Evolutionary conservation across 2,797 vertebrate genomes (phyloP).

Genomic region (Esox lucius): DNA sequence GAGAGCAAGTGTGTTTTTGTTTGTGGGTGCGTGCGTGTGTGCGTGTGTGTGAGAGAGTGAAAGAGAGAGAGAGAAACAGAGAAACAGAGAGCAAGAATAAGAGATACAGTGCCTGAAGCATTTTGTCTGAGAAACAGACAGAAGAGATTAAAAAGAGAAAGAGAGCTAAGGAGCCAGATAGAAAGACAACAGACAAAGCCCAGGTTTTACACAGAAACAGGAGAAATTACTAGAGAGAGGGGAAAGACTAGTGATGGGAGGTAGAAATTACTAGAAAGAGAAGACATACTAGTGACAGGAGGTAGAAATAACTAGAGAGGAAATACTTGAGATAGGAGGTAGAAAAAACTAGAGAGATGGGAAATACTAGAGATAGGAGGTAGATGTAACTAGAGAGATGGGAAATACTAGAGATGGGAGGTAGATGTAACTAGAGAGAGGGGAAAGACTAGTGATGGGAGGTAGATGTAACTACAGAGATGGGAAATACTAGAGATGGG

Average conservation of each 20-base stretch:
- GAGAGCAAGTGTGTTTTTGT: constrained; percentile 9
- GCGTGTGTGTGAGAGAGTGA: background rate
- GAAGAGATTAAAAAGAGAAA: constrained; percentile 29
- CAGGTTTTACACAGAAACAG: constrained; percentile 21
- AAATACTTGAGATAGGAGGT: constrained; percentile 22
- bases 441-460: constrained; percentile 27
- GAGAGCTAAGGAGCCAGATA: constrained; percentile 39
- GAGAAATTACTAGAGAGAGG: constrained; percentile 33
- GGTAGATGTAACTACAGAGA: background rate
- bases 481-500: too few species aligned
- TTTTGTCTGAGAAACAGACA: constrained; percentile 2
- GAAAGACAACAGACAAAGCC: constrained; percentile 11
- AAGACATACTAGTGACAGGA: constrained; percentile 24
- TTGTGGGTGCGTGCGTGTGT: background rate
- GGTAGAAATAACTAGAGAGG: constrained; percentile 16
- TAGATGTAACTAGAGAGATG: too few species aligned
- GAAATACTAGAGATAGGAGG: constrained; percentile 25
- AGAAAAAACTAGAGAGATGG: background rate
- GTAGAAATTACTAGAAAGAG: constrained; percentile 16
- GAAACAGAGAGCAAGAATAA: constrained; percentile 5
- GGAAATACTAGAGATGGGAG: constrained; percentile 26
- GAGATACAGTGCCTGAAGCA: background rate
- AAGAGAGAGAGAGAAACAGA: constrained; percentile 1
- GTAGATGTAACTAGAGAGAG: background rate
- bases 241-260: constrained; percentile 25